Evolutionary conservation across 2,888 invertebrate species (phyloP).

Genomic region (Calephelis perditalis): DNA sequence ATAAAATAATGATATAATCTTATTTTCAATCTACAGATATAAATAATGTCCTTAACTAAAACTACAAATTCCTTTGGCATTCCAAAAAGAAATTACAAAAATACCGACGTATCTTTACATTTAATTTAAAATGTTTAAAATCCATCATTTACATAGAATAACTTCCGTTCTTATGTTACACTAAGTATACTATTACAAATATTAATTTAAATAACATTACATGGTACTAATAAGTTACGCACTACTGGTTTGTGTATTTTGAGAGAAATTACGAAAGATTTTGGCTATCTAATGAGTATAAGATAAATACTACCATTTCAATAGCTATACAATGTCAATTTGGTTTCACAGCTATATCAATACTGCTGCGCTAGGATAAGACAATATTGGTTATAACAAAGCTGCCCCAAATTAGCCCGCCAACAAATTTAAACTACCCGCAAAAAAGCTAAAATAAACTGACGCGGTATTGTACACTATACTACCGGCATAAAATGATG

Average conservation of each 20-base stretch:
- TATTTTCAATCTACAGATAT: too few species aligned
- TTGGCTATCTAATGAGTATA: neutral
- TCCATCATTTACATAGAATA: neutral
- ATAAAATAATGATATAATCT: too few species aligned
- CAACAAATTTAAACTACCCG: too few species aligned
- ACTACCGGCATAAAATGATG: too few species aligned
- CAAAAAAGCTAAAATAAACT: too few species aligned
- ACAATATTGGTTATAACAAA: too few species aligned
- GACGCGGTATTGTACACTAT: too few species aligned
- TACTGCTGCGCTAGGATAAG: too few species aligned
- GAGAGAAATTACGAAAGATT: neutral
- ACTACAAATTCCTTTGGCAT: conserved; percentile 1
- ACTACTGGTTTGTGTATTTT: neutral
- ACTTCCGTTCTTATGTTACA: neutral
- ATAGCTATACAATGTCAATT: too few species aligned
- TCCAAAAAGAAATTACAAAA: neutral
- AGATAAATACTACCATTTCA: neutral
- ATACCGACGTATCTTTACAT: neutral
- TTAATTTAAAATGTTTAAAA: neutral
- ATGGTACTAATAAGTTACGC: neutral
- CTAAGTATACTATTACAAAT: neutral
- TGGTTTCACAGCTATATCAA: too few species aligned
- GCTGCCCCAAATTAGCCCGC: too few species aligned
- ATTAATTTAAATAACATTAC: conserved; percentile 2
- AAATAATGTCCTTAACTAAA: too few species aligned